phyloP scores from a whole-genome alignment of 2,888 invertebrate genomes.

The Clusia tigrina region DNA sequence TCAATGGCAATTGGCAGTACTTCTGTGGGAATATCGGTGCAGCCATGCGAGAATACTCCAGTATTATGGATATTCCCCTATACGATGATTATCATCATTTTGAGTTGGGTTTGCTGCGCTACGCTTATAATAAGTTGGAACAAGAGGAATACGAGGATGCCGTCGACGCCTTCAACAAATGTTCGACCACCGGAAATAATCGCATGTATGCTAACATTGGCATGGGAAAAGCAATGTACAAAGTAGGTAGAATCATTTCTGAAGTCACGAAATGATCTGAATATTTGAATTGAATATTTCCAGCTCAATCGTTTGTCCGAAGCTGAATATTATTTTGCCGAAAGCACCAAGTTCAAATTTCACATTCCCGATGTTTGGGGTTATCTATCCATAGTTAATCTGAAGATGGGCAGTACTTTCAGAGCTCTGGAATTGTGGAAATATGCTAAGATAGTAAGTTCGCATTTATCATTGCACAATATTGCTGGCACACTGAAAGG shows the following conservation, averaged over 20 bases:
- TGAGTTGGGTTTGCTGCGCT: slow-evolving; percentile 43
- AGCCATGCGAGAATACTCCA: slow-evolving; percentile 40
- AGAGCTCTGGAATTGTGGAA: slow-evolving; percentile 54
- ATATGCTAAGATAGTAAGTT: slow-evolving; percentile 47
- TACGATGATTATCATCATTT: slow-evolving; percentile 20
- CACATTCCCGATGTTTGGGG: slow-evolving; percentile 53
- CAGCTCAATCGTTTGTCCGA: slow-evolving; percentile 32
- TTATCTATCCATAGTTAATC: slow-evolving; percentile 49
- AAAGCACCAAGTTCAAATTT: slow-evolving; percentile 36
- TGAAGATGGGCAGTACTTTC: slow-evolving; percentile 43
- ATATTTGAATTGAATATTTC: background rate
- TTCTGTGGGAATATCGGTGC: slow-evolving; percentile 26
- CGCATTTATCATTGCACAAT: too few species aligned
- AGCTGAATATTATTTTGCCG: slow-evolving; percentile 41
- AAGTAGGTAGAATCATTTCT: slow-evolving; percentile 23
- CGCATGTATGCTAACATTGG: slow-evolving; percentile 25
- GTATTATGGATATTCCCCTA: slow-evolving; percentile 19
- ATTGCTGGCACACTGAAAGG: too few species aligned
- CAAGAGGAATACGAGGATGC: slow-evolving; percentile 29
- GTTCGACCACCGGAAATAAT: slow-evolving; percentile 7
- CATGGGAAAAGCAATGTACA: slow-evolving; percentile 35
- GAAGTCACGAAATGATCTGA: background rate
- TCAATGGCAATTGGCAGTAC: slow-evolving; percentile 51
- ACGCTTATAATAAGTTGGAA: slow-evolving; percentile 39
- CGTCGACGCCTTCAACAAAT: slow-evolving; percentile 26